Conservation (phyloP, 2,797 vertebrate genomes). For the Champsocephalus gunnari region DNA sequence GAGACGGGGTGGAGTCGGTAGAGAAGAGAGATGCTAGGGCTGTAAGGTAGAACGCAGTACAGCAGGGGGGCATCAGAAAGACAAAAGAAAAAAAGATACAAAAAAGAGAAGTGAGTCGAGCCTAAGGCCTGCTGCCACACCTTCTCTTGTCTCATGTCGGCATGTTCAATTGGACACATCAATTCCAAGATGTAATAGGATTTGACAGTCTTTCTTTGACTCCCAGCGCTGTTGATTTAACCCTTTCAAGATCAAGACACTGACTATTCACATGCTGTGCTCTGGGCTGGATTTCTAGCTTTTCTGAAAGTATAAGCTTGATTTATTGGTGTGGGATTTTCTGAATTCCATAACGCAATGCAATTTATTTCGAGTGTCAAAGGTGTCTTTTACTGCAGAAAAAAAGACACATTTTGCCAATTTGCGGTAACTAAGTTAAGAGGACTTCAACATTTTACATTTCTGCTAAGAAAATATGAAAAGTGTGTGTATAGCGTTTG, state of each 20-base stretch:
- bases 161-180: conserved; percentile 17
- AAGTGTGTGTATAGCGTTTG: too few species aligned
- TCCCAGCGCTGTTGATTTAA: conserved; percentile 45
- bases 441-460: too few species aligned
- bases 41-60: conserved; percentile 28
- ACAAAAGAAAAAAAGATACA: conserved; percentile 15
- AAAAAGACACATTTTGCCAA: too few species aligned
- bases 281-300: not conserved
- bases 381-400: not conserved
- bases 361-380: too few species aligned
- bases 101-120: not conserved
- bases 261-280: not conserved
- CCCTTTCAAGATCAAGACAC: conserved; percentile 28
- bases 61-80: not conserved
- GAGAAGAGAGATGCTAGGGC: conserved; percentile 3
- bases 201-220: conserved; percentile 44
- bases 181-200: conserved; percentile 20
- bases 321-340: not conserved
- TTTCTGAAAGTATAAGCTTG: not conserved
- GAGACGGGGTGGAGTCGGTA: conserved; percentile 20
- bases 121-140: conserved; percentile 36
- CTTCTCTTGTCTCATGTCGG: conserved; percentile 13
- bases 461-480: too few species aligned
- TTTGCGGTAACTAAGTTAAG: too few species aligned
- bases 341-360: not conserved